Evolutionary conservation across 2,113 vertebrate species (phyloP).

Genomic region (Sapayoa aenigma): DNA sequence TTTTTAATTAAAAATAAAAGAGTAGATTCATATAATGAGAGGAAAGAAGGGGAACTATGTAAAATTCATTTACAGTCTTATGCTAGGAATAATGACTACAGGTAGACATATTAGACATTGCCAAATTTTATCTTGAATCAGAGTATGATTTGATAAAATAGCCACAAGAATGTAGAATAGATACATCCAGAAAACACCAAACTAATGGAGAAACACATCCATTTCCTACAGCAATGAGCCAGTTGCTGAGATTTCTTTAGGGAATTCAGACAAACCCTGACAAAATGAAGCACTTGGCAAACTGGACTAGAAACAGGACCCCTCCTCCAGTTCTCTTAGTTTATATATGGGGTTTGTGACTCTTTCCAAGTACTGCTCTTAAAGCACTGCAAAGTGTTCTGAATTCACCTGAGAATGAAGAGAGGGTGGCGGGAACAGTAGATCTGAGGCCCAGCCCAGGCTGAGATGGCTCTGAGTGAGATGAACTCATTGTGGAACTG

Average conservation of each 20-base stretch:
- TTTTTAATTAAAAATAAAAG: neutral
- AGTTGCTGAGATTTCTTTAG: neutral
- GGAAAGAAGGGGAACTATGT: neutral
- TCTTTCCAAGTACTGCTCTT: neutral
- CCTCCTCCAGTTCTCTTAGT: neutral
- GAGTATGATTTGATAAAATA: neutral
- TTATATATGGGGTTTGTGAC: neutral
- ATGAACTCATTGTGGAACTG: neutral
- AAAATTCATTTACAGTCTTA: neutral
- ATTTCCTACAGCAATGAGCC: neutral
- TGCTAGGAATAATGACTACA: neutral
- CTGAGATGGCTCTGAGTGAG: neutral
- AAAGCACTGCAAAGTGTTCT: neutral
- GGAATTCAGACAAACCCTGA: neutral
- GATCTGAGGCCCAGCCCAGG: neutral
- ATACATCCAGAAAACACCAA: neutral
- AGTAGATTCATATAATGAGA: neutral
- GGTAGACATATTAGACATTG: neutral
- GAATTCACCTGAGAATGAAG: neutral
- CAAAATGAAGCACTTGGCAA: neutral
- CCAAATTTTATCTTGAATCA: neutral
- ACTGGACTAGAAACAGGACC: neutral
- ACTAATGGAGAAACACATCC: neutral
- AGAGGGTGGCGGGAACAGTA: neutral
- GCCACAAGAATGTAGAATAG: neutral